Evolutionary conservation across 2,797 vertebrate genomes (phyloP), one percentile per base, ranked within the genome.

Genomic region (Hirundo rustica): DNA sequence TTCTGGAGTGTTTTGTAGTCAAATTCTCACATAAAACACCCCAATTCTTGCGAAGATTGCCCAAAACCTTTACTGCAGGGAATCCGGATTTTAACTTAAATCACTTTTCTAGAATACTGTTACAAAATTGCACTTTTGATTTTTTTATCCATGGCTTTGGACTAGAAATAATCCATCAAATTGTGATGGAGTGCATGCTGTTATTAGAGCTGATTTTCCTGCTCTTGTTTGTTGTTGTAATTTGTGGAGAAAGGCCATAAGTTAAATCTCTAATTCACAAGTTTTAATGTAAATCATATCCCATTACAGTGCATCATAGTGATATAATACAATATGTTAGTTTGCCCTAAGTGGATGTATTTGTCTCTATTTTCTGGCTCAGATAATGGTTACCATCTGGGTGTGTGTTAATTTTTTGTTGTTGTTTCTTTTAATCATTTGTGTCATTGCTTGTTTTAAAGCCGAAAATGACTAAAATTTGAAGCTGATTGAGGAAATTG

Each of bases 311-410:
- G 67, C 81, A 96, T 97, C 96, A 96, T 85, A 95, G 94, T 94
- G 96, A 95, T 97, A 96, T 95, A 95, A 95, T 96, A 94, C 97
- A 93, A 82, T 94, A 93, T 97, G 97, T 95, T 97, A 78, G 91
- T 94, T 96, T 96, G 96, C 96, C 97, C 97, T 96, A 95, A 82
- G 89, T 93, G 72, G 96, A 92, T 92, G 91, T 95, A 97, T 88
- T 54, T 83, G 78, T 95, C 94, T 97, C 97, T 97, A 89, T 97
- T 96, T 96, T 95, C 97, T 96, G 94, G 91, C 94, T 97, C 96
- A 96, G 93, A 96, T 97, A 96, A 97, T 97, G 96, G 97, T 97
- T 96, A 86, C 97, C 98, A 98, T 98, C 97, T 98, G 97, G 96
- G 95, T 51, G 92, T 88, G 90, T 95, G 84, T 92, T 97, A 95